These are phyloP conservation scores for Centrocercus urophasianus DNA, from an alignment of 2,113 vertebrate genomes.

Conservation along the genomic window DNA sequence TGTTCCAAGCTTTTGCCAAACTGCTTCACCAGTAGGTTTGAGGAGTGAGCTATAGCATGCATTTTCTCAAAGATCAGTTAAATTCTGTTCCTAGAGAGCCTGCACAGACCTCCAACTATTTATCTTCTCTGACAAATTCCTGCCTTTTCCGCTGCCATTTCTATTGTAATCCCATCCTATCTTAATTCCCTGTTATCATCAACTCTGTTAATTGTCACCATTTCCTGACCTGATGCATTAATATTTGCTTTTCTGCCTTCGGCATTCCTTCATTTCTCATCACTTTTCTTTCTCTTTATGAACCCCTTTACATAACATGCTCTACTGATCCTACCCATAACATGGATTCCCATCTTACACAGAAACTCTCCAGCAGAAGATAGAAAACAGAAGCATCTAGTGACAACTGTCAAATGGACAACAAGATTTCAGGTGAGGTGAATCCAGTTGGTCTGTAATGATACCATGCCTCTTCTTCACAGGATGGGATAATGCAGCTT, in stretches of 20 bases:
- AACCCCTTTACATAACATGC: constrained; percentile 38
- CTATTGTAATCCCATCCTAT: neutral
- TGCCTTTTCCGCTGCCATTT: neutral
- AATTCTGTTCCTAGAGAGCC: neutral
- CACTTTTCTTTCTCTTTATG: constrained; percentile 32
- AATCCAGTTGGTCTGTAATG: neutral
- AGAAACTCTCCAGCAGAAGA: neutral
- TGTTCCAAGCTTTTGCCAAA: neutral
- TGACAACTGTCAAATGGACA: neutral
- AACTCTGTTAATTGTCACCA: neutral
- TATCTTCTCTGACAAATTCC: neutral
- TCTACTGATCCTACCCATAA: constrained; percentile 13
- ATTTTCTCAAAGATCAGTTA: neutral
- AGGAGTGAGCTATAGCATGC: neutral
- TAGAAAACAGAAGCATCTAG: constrained; percentile 12
- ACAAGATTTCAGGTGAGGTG: neutral
- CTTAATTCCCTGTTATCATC: neutral
- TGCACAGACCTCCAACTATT: neutral
- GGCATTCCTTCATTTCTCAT: constrained; percentile 47
- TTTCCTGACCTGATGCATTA: constrained; percentile 26
- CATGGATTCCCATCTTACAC: constrained; percentile 35
- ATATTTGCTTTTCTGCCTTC: constrained; percentile 44
- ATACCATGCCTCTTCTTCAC: neutral
- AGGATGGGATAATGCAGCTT: neutral
- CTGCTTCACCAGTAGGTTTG: neutral